Base-by-base conservation (phyloP, 1,140 invertebrate species). In the Euschistus heros region DNA sequence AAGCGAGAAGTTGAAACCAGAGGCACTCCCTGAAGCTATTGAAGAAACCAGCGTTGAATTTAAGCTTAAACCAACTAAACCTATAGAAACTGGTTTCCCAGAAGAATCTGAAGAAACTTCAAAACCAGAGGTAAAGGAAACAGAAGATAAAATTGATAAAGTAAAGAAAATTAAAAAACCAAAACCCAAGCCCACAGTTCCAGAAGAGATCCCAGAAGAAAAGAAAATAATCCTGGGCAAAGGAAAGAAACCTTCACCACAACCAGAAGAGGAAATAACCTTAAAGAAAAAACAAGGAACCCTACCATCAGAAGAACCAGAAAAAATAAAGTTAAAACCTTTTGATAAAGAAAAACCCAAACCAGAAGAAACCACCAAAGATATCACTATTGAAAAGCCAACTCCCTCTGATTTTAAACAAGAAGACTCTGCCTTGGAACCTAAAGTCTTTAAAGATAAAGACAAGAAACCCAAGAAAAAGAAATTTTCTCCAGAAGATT, bases 111-210 rank as follows among this genome's bases (percentile, higher is more conserved):
- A 46, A 37, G 61, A 63, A 67, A 5, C 26, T 55, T 15, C 70
- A 6, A 68, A 73, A 64, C 67, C 73, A 68, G 26, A 67, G 65
- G 26, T 68, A 54, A 70, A 66, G 68, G 62, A 73, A 26, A 42
- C 66, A 55, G 68, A 72, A 54, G 68, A 73, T 47, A 60, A 66
- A 4, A 73, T 69, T 30, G 46, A 71, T 6, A 76, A 66, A 67
- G 27, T 47, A 26, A 20, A 15, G 27, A 69, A 66, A 54, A 62
- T 33, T 46, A 65, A 62, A 30, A 68, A 67, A 52, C 63, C 44
- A 42, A 68, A 68, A 59, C 20, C 63, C 2, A 64, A 61, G 27
- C 57, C 62, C 54, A 27, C 24, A 37, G 57, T 59, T 18, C 18
- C n/a, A 26, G 62, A 69, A 47, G 47, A 65, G 26, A 24, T 24